Evolutionary conservation across 1,140 invertebrate species (phyloP).

Genomic region (Drosophila micromelanica): DNA sequence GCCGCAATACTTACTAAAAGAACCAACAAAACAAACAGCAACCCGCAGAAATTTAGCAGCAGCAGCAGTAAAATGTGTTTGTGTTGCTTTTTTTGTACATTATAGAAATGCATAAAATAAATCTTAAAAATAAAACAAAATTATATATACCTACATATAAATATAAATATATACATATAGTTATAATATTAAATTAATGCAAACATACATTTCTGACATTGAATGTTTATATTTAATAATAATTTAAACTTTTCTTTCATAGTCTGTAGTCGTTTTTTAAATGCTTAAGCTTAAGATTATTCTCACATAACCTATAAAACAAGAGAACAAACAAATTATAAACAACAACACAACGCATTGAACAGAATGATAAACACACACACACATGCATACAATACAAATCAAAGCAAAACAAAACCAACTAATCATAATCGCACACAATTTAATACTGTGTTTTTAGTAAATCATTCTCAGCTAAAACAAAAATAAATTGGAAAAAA

Average conservation of each 20-base stretch:
- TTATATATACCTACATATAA: conserved; percentile 26
- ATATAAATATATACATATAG: conserved; percentile 28
- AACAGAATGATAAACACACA: conserved; percentile 33
- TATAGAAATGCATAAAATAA: conserved; percentile 42
- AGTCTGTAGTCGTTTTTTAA: conserved; percentile 77
- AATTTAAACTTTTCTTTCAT: conserved; percentile 56
- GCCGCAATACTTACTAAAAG: conserved; percentile 76
- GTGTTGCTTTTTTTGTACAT: conserved; percentile 61
- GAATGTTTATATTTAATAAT: conserved; percentile 64
- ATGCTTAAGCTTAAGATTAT: conserved; percentile 73
- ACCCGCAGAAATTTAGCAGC: conserved; percentile 19
- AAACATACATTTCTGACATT: conserved; percentile 57
- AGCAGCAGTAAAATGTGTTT: conserved; percentile 30
- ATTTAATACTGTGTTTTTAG: conserved; percentile 70
- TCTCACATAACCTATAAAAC: conserved; percentile 71
- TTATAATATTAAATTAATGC: conserved; percentile 47
- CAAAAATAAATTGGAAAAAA: conserved; percentile 42
- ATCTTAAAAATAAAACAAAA: conserved; percentile 23
- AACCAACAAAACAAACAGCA: conserved; percentile 27
- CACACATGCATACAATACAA: conserved; percentile 7
- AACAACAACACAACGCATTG: conserved; percentile 22
- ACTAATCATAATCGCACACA: conserved; percentile 64
- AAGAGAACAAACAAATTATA: conserved; percentile 48
- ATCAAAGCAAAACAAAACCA: not conserved
- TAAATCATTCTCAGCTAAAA: conserved; percentile 49